Percentiles rank a stretch among this genome's conserved stretches.
phyloP scores from a whole-genome alignment of 1,140 invertebrate species.

The Drosophila dunni region DNA sequence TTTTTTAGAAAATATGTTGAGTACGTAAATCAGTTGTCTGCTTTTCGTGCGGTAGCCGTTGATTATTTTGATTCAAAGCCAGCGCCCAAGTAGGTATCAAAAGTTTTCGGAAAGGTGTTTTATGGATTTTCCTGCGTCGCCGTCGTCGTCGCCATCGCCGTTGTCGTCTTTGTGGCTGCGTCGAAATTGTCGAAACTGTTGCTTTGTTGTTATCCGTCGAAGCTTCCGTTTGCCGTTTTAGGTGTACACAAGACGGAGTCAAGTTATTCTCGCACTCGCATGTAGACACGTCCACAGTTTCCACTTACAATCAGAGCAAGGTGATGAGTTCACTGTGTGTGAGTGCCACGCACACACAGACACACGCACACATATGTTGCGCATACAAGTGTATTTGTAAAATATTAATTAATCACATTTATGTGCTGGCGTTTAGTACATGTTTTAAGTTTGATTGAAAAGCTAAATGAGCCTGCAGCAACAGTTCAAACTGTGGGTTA shows the following conservation, averaged over 20 bases:
- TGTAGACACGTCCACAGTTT: not conserved
- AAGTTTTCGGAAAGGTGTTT: conserved; percentile 44
- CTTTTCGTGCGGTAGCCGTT: not conserved
- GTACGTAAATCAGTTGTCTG: not conserved
- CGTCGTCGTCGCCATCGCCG: conserved; percentile 23
- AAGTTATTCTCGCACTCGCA: conserved; percentile 11
- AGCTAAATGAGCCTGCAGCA: conserved; percentile 37
- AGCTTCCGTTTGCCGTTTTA: conserved; percentile 34
- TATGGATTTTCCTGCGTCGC: conserved; percentile 52
- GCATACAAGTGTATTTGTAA: conserved; percentile 3
- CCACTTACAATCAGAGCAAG: conserved; percentile 1
- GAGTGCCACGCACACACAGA: not conserved
- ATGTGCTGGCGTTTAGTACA: conserved; percentile 24
- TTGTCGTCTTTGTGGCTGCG: conserved; percentile 37
- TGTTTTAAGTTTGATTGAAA: conserved; percentile 42
- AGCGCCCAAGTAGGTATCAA: conserved; percentile 46
- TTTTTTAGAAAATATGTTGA: not conserved
- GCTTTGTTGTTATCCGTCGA: conserved; percentile 38
- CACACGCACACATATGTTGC: not conserved
- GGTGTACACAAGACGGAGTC: conserved; percentile 38
- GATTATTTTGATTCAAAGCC: conserved; percentile 28
- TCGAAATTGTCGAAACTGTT: conserved; percentile 44
- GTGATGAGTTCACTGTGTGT: not conserved
- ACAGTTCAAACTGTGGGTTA: conserved; percentile 31
- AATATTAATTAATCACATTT: conserved; percentile 12